Evolutionary conservation across 2,113 vertebrate genomes (phyloP).

Genomic region (Pogonocichla stellata): DNA sequence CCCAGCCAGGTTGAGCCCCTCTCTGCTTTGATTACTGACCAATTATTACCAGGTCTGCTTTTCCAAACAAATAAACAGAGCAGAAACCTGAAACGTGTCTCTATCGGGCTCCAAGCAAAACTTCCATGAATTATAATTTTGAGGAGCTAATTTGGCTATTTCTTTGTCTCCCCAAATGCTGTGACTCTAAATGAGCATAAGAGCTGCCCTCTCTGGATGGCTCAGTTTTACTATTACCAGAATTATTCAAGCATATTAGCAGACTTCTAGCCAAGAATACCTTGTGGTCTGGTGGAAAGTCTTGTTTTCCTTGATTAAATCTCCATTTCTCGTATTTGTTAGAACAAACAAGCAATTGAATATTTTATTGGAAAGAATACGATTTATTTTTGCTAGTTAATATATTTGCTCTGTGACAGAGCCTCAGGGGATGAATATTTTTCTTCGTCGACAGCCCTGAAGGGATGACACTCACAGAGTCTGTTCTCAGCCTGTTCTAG

Average conservation of each 20-base stretch:
- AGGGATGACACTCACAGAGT: not conserved
- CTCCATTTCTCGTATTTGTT: not conserved
- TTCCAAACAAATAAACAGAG: not conserved
- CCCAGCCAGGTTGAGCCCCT: not conserved
- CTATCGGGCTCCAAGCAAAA: not conserved
- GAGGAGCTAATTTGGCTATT: not conserved
- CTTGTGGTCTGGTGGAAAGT: constrained; percentile 16
- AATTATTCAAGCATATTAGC: constrained; percentile 38
- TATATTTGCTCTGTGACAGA: not conserved
- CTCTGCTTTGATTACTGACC: not conserved
- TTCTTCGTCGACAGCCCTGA: not conserved
- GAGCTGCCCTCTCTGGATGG: not conserved
- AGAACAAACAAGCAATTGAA: constrained; percentile 26
- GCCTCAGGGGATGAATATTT: constrained; percentile 23
- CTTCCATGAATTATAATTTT: not conserved
- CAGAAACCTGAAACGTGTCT: not conserved
- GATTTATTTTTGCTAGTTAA: constrained; percentile 15
- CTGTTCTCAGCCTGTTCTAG: not conserved
- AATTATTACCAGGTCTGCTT: not conserved
- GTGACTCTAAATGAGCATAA: not conserved
- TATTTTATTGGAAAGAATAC: constrained; percentile 26
- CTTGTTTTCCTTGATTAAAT: constrained; percentile 49
- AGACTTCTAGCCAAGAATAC: constrained; percentile 20
- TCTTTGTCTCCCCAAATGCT: not conserved
- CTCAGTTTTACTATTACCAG: not conserved